Evolutionary conservation across 1,140 invertebrate species (phyloP).

Genomic region (Probaryconus sp.): DNA sequence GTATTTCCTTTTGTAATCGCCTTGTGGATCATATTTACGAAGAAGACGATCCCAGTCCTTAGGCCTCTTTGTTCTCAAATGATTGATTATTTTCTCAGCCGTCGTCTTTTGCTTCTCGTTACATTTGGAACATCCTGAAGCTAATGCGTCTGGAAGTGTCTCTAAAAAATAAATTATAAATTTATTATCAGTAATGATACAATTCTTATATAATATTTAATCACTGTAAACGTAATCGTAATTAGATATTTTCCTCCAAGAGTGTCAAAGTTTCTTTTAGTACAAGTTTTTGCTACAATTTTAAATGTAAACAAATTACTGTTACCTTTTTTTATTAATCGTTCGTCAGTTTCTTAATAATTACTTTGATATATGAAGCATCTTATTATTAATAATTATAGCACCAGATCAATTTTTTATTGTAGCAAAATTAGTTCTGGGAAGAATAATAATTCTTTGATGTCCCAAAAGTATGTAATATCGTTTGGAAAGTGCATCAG

Average conservation of each 20-base stretch:
- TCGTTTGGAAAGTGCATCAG: not conserved
- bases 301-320: too few relatives aligned
- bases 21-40: slow-evolving; percentile 74
- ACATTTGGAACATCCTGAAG: slow-evolving; percentile 72
- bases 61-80: slow-evolving; percentile 68
- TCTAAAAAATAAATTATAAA: slow-evolving; percentile 63
- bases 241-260: too few relatives aligned
- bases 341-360: too few relatives aligned
- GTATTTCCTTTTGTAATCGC: slow-evolving; percentile 72
- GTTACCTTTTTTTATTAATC: too few relatives aligned
- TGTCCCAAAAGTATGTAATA: not conserved
- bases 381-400: not conserved
- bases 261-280: too few relatives aligned
- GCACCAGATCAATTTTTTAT: too few relatives aligned
- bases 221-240: too few relatives aligned
- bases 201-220: too few relatives aligned
- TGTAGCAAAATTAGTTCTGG: too few relatives aligned
- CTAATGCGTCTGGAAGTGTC: slow-evolving; percentile 74
- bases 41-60: slow-evolving; percentile 73
- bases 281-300: too few relatives aligned
- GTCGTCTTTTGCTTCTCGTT: slow-evolving; percentile 72
- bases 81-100: slow-evolving; percentile 74
- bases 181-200: slow-evolving; percentile 1
- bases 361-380: not conserved
- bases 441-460: not conserved